phyloP scores from a whole-genome alignment of 1,140 invertebrate genomes.

The Cyrtorhinus lividipennis region DNA sequence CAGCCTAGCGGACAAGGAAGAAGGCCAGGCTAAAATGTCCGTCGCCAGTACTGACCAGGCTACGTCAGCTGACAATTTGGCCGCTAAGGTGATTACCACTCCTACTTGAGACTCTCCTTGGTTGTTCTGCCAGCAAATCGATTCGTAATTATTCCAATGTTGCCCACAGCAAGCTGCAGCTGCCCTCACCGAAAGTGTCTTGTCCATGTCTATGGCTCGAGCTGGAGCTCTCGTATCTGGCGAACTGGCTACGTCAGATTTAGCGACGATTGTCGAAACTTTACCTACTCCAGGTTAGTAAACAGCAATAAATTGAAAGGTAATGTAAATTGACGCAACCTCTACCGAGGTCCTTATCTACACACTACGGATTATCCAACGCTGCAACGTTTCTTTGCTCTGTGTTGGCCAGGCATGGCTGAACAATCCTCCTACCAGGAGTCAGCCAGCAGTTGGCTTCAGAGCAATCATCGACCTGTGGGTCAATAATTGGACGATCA shows the following conservation, averaged over 20 bases:
- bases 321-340: too few species aligned
- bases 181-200: slow-evolving; percentile 72
- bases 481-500: too few species aligned
- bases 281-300: slow-evolving; percentile 34
- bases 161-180: slow-evolving; percentile 76
- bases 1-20: slow-evolving; percentile 73
- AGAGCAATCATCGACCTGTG: too few species aligned
- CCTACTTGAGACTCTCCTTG: not conserved
- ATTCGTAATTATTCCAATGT: too few species aligned
- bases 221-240: slow-evolving; percentile 51
- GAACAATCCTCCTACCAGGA: too few species aligned
- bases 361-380: too few species aligned
- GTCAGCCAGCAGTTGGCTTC: too few species aligned
- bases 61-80: slow-evolving; percentile 76
- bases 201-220: slow-evolving; percentile 67
- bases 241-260: slow-evolving; percentile 34
- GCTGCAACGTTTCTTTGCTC: too few species aligned
- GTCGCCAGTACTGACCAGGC: slow-evolving; percentile 82
- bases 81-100: slow-evolving; percentile 45
- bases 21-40: slow-evolving; percentile 43
- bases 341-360: too few species aligned
- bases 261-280: slow-evolving; percentile 72
- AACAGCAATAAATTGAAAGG: too few species aligned
- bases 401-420: too few species aligned
- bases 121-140: too few species aligned